Evolutionary conservation across 2,888 invertebrate species (phyloP), one percentile per base, ranked within the genome.

Genomic region (Hololepta plana): DNA sequence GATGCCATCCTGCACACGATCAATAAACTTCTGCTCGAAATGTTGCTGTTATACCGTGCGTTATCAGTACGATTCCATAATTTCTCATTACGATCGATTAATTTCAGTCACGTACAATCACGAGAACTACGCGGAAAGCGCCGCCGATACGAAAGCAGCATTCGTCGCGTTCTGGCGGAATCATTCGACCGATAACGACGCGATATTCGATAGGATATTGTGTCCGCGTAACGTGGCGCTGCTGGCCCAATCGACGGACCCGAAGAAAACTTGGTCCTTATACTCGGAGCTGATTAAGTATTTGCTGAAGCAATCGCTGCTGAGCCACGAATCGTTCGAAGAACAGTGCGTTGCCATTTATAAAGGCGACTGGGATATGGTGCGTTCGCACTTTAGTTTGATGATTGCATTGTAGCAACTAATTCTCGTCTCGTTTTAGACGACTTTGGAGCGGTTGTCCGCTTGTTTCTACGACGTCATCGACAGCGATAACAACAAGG

Each of bases 311-410:
- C 52, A 62, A 22, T 47, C 63, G 12, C 57, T 74, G 25, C 41
- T 79, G 32, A 61, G 54, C 3, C 57, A 69, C 9, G 67, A 72
- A 23, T 55, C 60, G 2, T 46, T 79, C 6, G 72, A 72, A 36
- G 62, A 67, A 24, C 68, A 74, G 38, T 72, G 73, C 38, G 51
- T 75, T 17, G 64, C 68, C 2, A 60, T 79, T 8, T 73, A 75
- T 30, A 62, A 69, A 37, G 61, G 64, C 35, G 70, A 73, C 31
- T 77, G 75, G 74, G 43, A 45, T 30, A 26, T 42, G 42, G 47
- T 47, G 35, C 33, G 33, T 27, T 4, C 10, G 16, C 2, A 2
- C 3, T 13, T 28, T 27, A 11, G 19, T 26, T 23, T 13, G 10
- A 5, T 4, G 11, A 13, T 6, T 15, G 15, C 13, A 3, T 14